Percentiles rank a stretch among this genome's conserved stretches.
Conservation (phyloP, 2,888 invertebrate genomes). For the Ennomos quercinarius region DNA sequence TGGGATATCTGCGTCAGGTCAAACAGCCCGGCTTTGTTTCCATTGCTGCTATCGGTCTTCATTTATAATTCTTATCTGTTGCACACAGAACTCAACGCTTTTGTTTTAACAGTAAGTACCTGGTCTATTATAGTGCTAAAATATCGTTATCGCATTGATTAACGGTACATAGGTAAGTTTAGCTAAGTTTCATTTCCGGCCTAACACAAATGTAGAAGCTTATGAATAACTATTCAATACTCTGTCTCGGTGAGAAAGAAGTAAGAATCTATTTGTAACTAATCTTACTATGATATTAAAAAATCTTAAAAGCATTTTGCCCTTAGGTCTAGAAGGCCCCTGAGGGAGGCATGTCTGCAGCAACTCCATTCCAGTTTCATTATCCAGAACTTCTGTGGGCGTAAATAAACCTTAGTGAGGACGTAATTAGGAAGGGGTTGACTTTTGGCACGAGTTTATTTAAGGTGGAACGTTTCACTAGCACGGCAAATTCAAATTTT, state of each 20-base stretch:
- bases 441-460: too few species aligned
- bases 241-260: too few species aligned
- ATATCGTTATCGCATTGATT: slow-evolving; percentile 40
- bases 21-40: slow-evolving; percentile 63
- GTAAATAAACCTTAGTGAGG: slow-evolving; percentile 58
- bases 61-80: slow-evolving; percentile 53
- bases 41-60: slow-evolving; percentile 49
- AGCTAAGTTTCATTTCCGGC: too few species aligned
- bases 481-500: too few species aligned
- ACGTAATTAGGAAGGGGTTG: slow-evolving; percentile 14
- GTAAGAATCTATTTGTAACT: too few species aligned
- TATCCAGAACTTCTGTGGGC: slow-evolving; percentile 47
- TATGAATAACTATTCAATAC: too few species aligned
- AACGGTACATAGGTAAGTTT: too few species aligned
- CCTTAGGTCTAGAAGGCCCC: slow-evolving; percentile 34
- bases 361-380: slow-evolving; percentile 55
- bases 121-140: slow-evolving; percentile 26
- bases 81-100: slow-evolving; percentile 43
- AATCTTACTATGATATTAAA: too few species aligned
- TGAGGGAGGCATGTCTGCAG: slow-evolving; percentile 35
- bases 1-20: slow-evolving; percentile 60
- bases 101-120: slow-evolving; percentile 22
- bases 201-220: too few species aligned
- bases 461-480: too few species aligned
- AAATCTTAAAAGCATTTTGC: neutral